Conservation (phyloP, 2,797 vertebrate species). For the Danio kyathit region DNA sequence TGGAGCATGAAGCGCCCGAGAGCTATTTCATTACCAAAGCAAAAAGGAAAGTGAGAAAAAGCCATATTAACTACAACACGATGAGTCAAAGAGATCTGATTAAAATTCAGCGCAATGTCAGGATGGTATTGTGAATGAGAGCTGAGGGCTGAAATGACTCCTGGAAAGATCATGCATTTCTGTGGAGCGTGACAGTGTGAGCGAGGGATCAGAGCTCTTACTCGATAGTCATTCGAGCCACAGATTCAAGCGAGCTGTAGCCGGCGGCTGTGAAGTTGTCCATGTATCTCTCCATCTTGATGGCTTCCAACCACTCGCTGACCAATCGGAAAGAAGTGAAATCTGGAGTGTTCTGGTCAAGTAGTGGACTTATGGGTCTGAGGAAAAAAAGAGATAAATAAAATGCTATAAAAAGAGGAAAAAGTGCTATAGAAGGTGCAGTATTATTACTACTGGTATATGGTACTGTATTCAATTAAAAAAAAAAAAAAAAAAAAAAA, state of each 20-base stretch:
- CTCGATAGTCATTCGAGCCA: slow-evolving; percentile 99
- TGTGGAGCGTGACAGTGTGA: slow-evolving; percentile 6
- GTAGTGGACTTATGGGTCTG: slow-evolving; percentile 97
- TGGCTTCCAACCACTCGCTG: slow-evolving; percentile 98
- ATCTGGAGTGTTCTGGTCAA: slow-evolving; percentile 97
- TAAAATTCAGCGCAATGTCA: slow-evolving; percentile 15
- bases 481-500: too few species aligned
- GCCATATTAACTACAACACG: slow-evolving; percentile 28
- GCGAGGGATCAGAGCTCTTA: slow-evolving; percentile 77
- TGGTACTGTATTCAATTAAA: neutral
- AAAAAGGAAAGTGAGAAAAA: slow-evolving; percentile 40
- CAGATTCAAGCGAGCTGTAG: slow-evolving; percentile 96
- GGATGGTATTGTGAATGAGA: slow-evolving; percentile 24
- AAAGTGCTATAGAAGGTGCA: neutral
- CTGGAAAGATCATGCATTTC: slow-evolving; percentile 20
- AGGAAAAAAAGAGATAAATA: slow-evolving; percentile 44
- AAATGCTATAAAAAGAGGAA: too few species aligned
- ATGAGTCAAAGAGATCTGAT: slow-evolving; percentile 42
- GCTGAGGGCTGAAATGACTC: slow-evolving; percentile 36
- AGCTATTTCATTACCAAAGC: slow-evolving; percentile 67
- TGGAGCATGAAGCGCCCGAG: slow-evolving; percentile 37
- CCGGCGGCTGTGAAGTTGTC: slow-evolving; percentile 99
- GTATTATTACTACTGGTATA: neutral
- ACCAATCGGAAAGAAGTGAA: slow-evolving; percentile 96
- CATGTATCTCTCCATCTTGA: slow-evolving; percentile 99